These are phyloP conservation scores for Rhyacichthys aspro DNA, from an alignment of 2,797 vertebrate genomes.

Conservation along the genomic window DNA sequence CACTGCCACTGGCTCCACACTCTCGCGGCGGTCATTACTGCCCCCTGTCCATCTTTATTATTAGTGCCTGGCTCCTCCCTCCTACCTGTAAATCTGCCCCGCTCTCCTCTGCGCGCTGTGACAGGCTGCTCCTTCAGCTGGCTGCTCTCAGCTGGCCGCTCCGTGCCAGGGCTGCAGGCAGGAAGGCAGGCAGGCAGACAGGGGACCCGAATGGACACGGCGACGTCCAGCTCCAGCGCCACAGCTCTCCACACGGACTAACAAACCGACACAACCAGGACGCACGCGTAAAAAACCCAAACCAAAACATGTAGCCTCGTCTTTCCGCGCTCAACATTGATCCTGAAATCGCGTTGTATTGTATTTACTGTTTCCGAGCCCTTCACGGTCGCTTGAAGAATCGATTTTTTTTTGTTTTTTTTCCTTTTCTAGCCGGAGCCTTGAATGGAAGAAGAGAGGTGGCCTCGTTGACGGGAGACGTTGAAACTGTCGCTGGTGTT, in stretches of 20 bases:
- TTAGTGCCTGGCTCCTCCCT: conserved; percentile 75
- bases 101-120: conserved; percentile 44
- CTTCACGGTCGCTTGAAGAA: conserved; percentile 54
- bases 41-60: conserved; percentile 70
- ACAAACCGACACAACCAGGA: conserved; percentile 26
- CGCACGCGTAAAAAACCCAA: conserved; percentile 33
- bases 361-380: conserved; percentile 19
- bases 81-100: conserved; percentile 81
- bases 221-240: conserved; percentile 54
- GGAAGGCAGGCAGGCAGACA: neutral
- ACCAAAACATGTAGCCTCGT: conserved; percentile 33
- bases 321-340: neutral
- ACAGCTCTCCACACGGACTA: conserved; percentile 53
- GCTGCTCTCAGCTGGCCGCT: conserved; percentile 71
- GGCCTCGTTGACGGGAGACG: conserved; percentile 42
- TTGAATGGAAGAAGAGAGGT: conserved; percentile 74
- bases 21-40: conserved; percentile 40
- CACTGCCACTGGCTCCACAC: conserved; percentile 25
- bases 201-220: conserved; percentile 69
- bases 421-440: conserved; percentile 53
- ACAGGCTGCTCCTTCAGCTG: conserved; percentile 57
- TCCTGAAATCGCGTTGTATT: neutral
- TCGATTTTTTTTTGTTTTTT: conserved; percentile 54
- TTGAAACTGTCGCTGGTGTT: conserved; percentile 37
- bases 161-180: conserved; percentile 57